Conservation (phyloP, 2,113 vertebrate genomes). For the Tauraco erythrolophus region DNA sequence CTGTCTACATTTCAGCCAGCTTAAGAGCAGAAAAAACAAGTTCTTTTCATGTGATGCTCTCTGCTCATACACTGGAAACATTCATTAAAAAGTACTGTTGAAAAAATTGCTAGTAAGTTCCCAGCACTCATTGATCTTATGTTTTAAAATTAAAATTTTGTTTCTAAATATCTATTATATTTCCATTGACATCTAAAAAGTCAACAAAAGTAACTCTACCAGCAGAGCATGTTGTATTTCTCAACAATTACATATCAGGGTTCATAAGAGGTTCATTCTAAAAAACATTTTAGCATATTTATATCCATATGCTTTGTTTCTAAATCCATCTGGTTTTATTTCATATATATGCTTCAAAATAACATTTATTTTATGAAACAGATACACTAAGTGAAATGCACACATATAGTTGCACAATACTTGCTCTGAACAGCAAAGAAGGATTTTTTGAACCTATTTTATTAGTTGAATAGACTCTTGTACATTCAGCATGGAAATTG, state of each 20-base stretch:
- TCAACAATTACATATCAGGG: conserved; percentile 9
- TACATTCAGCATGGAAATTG: background rate
- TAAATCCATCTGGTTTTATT: conserved; percentile 68
- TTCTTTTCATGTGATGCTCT: background rate
- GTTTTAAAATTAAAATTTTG: background rate
- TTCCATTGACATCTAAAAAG: background rate
- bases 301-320: conserved; percentile 67
- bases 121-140: background rate
- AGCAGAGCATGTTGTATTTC: conserved; percentile 14
- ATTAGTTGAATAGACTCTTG: background rate
- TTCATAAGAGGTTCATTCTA: conserved; percentile 16
- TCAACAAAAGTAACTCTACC: conserved; percentile 14
- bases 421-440: background rate
- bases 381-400: conserved; percentile 13
- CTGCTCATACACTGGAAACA: background rate
- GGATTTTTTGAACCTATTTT: background rate
- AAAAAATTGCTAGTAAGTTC: background rate
- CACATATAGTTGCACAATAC: background rate
- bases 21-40: conserved; percentile 2
- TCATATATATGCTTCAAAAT: conserved; percentile 60
- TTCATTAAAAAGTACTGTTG: background rate
- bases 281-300: conserved; percentile 70
- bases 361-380: conserved; percentile 47
- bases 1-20: conserved; percentile 32
- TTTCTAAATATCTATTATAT: background rate